These are phyloP conservation scores for Ceramica pisi DNA, from an alignment of 2,888 invertebrate species.

Conservation along the genomic window DNA sequence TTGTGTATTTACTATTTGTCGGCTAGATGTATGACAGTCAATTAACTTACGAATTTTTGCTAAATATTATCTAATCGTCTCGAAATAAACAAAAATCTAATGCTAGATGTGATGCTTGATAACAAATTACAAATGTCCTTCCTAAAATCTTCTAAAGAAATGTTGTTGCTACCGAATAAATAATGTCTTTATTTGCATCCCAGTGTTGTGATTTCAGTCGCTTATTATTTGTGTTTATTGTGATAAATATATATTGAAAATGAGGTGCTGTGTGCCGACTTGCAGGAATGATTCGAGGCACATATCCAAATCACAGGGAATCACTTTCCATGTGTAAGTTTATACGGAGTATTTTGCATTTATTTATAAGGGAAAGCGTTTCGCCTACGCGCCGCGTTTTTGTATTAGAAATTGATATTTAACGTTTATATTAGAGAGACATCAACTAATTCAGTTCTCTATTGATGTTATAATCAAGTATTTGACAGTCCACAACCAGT, in stretches of 20 bases:
- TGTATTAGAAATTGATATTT: not conserved
- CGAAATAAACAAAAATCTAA: slow-evolving; percentile 11
- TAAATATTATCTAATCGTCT: slow-evolving; percentile 21
- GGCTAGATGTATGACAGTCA: slow-evolving; percentile 47
- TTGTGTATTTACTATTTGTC: slow-evolving; percentile 21
- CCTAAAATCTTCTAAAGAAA: slow-evolving; percentile 7
- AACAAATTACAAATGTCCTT: slow-evolving; percentile 1
- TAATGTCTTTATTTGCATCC: slow-evolving; percentile 3
- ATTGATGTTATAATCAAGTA: not conserved
- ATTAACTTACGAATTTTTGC: slow-evolving; percentile 26
- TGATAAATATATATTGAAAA: slow-evolving; percentile 64
- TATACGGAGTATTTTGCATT: not conserved
- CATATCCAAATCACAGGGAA: slow-evolving; percentile 80
- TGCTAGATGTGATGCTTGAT: not conserved
- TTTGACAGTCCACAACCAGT: not conserved
- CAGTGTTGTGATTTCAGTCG: slow-evolving; percentile 4
- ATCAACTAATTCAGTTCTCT: not conserved
- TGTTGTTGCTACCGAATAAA: slow-evolving; percentile 17
- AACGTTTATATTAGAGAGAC: not conserved
- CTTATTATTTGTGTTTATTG: slow-evolving; percentile 29
- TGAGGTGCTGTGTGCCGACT: slow-evolving; percentile 82
- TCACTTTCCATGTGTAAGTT: slow-evolving; percentile 86
- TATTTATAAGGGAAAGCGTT: not conserved
- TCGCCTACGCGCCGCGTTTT: slow-evolving; percentile 18
- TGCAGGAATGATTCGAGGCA: slow-evolving; percentile 84